phyloP scores from a whole-genome alignment of 92 coral and sea anemone species.

The Plumapathes pennacea region DNA sequence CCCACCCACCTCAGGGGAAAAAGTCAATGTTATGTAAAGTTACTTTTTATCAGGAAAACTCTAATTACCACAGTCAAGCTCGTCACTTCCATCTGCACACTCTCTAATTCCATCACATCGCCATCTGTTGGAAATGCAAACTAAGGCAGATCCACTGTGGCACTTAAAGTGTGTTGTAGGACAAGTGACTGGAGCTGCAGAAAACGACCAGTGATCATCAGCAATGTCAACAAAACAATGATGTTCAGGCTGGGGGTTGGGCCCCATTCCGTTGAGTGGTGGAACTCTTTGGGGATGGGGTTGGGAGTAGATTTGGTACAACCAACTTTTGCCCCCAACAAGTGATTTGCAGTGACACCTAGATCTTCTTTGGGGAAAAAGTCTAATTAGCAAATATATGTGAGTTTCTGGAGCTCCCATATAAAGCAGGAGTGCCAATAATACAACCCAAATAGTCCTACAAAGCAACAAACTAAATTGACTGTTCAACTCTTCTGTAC shows the following conservation, averaged over 20 bases:
- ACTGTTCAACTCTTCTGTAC: background rate
- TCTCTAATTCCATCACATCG: constrained; percentile 80
- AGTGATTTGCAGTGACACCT: too few relatives aligned
- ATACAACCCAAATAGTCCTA: background rate
- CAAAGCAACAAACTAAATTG: too few relatives aligned
- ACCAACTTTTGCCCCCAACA: too few relatives aligned
- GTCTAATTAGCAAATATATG: background rate
- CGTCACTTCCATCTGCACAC: constrained; percentile 94
- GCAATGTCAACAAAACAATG: background rate
- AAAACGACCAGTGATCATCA: background rate
- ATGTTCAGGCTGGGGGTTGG: background rate
- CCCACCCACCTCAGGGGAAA: too few relatives aligned
- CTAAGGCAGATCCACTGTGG: constrained; percentile 31
- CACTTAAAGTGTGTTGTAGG: constrained; percentile 53
- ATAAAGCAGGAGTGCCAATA: background rate
- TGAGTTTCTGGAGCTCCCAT: background rate
- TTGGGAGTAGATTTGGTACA: too few relatives aligned
- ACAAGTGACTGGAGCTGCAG: constrained; percentile 47
- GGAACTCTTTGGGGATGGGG: too few relatives aligned
- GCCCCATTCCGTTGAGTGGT: too few relatives aligned
- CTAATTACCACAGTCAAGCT: constrained; percentile 77
- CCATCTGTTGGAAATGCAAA: constrained; percentile 79
- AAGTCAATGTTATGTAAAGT: too few relatives aligned
- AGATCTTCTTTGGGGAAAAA: background rate
- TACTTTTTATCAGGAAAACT: background rate